phyloP scores from a whole-genome alignment of 2,113 vertebrate genomes.

The Hirundichthys speculiger region DNA sequence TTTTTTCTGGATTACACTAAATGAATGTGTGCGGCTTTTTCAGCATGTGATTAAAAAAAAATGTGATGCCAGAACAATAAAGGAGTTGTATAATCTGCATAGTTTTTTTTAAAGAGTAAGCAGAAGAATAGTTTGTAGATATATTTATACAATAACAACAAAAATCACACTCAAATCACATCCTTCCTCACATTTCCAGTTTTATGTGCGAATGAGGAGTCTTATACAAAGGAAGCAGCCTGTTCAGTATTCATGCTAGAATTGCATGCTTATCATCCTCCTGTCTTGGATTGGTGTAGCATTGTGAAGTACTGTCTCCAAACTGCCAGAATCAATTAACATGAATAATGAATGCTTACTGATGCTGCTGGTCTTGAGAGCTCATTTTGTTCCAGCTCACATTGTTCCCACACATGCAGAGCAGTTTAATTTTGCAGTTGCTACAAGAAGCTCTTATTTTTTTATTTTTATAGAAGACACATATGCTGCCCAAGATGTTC shows the following conservation, averaged over 20 bases:
- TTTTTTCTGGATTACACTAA: constrained; percentile 39
- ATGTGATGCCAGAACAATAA: constrained; percentile 2
- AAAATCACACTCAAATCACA: constrained; percentile 11
- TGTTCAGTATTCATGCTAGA: constrained; percentile 34
- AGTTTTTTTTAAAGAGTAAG: constrained; percentile 1
- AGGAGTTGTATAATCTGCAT: neutral
- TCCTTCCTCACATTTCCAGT: constrained; percentile 29
- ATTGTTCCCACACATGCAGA: constrained; percentile 40
- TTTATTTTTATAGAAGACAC: constrained; percentile 38
- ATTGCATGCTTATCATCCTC: constrained; percentile 54
- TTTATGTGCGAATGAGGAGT: constrained; percentile 30
- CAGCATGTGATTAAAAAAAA: constrained; percentile 32
- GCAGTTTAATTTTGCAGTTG: constrained; percentile 46
- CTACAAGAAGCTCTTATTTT: constrained; percentile 13
- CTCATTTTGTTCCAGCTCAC: constrained; percentile 47
- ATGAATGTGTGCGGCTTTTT: constrained; percentile 13
- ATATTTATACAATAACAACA: neutral
- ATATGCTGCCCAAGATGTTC: neutral
- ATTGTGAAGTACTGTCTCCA: constrained; percentile 78
- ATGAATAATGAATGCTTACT: constrained; percentile 82
- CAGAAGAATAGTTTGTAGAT: neutral
- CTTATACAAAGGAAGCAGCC: constrained; percentile 30
- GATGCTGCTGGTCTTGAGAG: constrained; percentile 36
- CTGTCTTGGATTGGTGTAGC: constrained; percentile 70
- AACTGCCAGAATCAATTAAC: constrained; percentile 81